Conservation (phyloP, 2,888 invertebrate genomes). For the Phyllotreta cruciferae region DNA sequence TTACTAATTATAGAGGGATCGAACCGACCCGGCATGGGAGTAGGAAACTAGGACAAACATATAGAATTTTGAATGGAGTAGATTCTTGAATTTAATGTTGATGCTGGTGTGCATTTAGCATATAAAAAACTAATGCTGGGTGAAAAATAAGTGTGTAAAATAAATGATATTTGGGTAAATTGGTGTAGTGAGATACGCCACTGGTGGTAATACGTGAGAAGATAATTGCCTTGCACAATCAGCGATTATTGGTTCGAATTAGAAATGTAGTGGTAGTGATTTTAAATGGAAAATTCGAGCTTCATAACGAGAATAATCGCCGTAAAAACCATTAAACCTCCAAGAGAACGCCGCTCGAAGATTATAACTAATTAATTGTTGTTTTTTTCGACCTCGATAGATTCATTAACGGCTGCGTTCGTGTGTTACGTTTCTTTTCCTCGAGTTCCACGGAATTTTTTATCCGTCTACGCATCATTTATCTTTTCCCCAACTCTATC, state of each 20-base stretch:
- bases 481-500: slow-evolving; percentile 5
- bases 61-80: neutral
- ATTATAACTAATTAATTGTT: too few relatives aligned
- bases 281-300: slow-evolving; percentile 1
- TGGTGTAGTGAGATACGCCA: neutral
- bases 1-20: slow-evolving; percentile 18
- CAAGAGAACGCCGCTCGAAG: too few relatives aligned
- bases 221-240: slow-evolving; percentile 11
- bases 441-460: neutral
- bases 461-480: slow-evolving; percentile 7
- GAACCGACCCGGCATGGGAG: neutral
- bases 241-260: slow-evolving; percentile 12
- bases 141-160: neutral
- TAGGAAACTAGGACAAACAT: neutral
- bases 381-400: neutral
- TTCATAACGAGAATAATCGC: neutral
- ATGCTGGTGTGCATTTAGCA: too few relatives aligned
- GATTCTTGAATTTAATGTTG: too few relatives aligned
- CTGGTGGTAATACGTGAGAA: neutral
- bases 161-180: neutral
- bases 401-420: neutral
- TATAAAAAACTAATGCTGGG: neutral
- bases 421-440: neutral
- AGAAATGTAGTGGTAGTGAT: slow-evolving; percentile 12
- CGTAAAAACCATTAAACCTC: too few relatives aligned